Percentiles rank a stretch among this genome's conserved stretches.
Conservation (phyloP, 2,797 vertebrate genomes). For the Urosaurus nigricauda region DNA sequence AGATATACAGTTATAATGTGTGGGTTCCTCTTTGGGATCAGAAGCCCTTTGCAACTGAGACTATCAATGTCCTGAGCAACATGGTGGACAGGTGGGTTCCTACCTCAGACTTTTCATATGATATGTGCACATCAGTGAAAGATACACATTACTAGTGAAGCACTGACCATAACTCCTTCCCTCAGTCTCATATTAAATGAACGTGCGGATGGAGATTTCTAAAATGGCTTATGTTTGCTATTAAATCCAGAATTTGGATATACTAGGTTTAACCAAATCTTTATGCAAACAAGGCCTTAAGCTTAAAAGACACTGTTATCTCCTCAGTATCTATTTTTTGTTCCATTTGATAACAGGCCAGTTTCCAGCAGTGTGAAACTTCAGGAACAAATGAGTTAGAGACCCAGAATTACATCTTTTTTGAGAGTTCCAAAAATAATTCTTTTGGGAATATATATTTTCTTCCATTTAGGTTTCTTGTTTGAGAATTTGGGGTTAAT, state of each 20-base stretch:
- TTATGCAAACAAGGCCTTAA: neutral
- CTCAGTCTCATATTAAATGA: neutral
- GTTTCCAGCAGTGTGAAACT: neutral
- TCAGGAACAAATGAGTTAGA: slow-evolving; percentile 18
- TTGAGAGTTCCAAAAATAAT: slow-evolving; percentile 18
- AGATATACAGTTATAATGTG: neutral
- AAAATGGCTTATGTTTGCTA: neutral
- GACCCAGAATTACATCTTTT: slow-evolving; percentile 12
- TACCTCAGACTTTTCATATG: neutral
- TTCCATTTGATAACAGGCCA: neutral
- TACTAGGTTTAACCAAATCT: neutral
- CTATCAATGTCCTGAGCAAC: neutral
- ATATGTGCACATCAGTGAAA: neutral
- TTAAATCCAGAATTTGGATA: neutral
- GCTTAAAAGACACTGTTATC: neutral
- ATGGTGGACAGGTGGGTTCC: neutral
- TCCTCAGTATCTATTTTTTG: neutral
- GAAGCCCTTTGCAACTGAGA: too few relatives aligned
- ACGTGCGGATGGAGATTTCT: neutral
- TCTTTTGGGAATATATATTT: slow-evolving; percentile 1
- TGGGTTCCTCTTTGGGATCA: neutral
- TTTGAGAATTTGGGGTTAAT: slow-evolving; percentile 42
- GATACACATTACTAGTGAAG: too few relatives aligned
- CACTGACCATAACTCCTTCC: neutral
- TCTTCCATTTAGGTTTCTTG: slow-evolving; percentile 6